These are phyloP conservation scores for Cuniculus paca DNA, from an alignment of 2,797 vertebrate species.

Conservation along the genomic window DNA sequence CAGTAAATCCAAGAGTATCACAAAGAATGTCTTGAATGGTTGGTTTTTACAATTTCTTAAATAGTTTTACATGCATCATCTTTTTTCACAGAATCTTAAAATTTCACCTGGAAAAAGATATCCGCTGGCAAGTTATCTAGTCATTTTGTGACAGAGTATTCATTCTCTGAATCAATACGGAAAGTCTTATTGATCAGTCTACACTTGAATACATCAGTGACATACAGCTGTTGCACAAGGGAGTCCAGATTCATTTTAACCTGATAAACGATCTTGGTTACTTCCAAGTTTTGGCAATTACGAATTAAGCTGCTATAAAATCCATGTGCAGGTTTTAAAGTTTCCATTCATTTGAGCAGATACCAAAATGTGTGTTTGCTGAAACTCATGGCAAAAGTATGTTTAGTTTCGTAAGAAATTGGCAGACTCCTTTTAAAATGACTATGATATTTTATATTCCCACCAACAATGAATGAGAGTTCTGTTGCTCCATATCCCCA, in stretches of 20 bases:
- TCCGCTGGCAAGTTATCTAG: not conserved
- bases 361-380: not conserved
- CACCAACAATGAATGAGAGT: not conserved
- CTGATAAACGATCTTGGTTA: not conserved
- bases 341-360: not conserved
- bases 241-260: not conserved
- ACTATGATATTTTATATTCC: not conserved
- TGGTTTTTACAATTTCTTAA: constrained; percentile 3
- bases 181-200: not conserved
- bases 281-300: not conserved
- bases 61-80: not conserved
- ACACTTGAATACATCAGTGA: not conserved
- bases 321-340: not conserved
- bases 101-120: not conserved
- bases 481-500: not conserved
- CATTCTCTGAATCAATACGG: not conserved
- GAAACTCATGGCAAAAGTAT: not conserved
- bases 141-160: not conserved
- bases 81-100: not conserved
- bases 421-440: not conserved
- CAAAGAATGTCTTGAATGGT: not conserved
- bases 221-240: not conserved
- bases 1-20: not conserved
- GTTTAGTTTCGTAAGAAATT: not conserved
- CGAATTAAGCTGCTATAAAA: not conserved